phyloP scores from a whole-genome alignment of 2,113 vertebrate species.

The Phylloscopus whistleri region DNA sequence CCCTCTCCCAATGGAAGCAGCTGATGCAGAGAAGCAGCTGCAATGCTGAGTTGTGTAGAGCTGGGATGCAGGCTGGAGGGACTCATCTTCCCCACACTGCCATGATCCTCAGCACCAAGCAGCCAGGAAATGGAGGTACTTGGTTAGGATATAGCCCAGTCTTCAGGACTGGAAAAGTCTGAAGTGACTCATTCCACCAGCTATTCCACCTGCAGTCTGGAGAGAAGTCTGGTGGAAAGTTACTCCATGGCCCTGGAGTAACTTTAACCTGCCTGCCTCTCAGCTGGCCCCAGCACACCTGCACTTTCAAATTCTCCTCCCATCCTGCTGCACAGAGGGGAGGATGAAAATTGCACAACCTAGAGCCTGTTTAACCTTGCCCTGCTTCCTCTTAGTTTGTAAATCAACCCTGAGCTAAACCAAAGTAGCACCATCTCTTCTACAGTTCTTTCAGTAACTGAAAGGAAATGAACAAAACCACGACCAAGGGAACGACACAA shows the following conservation, averaged over 20 bases:
- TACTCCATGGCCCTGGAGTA: neutral
- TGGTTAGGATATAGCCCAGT: neutral
- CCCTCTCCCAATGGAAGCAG: accelerated
- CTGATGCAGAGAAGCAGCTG: neutral
- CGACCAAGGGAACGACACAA: neutral
- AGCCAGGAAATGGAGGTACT: neutral
- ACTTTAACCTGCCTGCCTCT: slow-evolving; percentile 1
- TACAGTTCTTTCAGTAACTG: neutral
- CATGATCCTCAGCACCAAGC: neutral
- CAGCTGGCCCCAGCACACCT: neutral
- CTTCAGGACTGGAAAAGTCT: slow-evolving; percentile 1
- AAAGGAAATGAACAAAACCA: slow-evolving; percentile 26
- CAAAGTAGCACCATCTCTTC: neutral
- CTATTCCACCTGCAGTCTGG: neutral
- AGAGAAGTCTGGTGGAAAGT: slow-evolving; percentile 34
- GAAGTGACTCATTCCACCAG: slow-evolving; percentile 13
- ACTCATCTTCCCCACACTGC: accelerated
- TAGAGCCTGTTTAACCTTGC: neutral
- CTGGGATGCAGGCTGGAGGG: neutral
- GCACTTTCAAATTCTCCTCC: neutral
- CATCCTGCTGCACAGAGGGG: neutral
- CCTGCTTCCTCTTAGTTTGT: neutral
- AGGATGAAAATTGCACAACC: neutral
- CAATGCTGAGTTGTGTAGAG: neutral
- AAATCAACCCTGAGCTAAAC: neutral